phyloP scores from a whole-genome alignment of 2,113 vertebrate species.

The Onychorhynchus coronatus region DNA sequence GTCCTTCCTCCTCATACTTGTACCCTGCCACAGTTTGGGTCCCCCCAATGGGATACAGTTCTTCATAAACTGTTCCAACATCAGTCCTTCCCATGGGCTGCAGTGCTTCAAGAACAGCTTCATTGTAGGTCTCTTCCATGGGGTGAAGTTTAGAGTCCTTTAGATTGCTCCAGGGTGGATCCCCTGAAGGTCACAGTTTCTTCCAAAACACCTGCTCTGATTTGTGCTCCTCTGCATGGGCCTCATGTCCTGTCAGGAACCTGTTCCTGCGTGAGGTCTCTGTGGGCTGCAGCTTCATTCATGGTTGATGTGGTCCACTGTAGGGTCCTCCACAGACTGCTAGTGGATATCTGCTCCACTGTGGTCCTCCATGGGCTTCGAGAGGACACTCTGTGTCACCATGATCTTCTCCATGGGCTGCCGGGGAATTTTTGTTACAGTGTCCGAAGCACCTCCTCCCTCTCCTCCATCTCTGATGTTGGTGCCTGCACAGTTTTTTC shows the following conservation, averaged over 20 bases:
- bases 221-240: fast-evolving
- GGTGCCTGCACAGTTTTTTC: not conserved
- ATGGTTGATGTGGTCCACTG: fast-evolving
- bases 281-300: not conserved
- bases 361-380: not conserved
- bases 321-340: not conserved
- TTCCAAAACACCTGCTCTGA: not conserved
- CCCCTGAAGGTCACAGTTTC: fast-evolving
- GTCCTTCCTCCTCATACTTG: not conserved
- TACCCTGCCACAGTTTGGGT: not conserved
- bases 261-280: not conserved
- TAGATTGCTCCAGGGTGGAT: not conserved
- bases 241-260: not conserved
- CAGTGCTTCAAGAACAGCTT: not conserved
- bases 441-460: not conserved
- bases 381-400: too few relatives aligned
- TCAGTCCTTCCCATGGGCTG: fast-evolving
- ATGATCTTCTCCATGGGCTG: not conserved
- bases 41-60: not conserved
- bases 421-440: not conserved
- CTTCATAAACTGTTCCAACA: not conserved
- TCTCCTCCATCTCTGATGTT: not conserved
- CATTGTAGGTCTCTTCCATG: fast-evolving
- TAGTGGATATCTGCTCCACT: not conserved
- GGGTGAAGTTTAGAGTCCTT: not conserved